phyloP scores from a whole-genome alignment of 2,888 invertebrate species.

The Drosophila acutilabella region DNA sequence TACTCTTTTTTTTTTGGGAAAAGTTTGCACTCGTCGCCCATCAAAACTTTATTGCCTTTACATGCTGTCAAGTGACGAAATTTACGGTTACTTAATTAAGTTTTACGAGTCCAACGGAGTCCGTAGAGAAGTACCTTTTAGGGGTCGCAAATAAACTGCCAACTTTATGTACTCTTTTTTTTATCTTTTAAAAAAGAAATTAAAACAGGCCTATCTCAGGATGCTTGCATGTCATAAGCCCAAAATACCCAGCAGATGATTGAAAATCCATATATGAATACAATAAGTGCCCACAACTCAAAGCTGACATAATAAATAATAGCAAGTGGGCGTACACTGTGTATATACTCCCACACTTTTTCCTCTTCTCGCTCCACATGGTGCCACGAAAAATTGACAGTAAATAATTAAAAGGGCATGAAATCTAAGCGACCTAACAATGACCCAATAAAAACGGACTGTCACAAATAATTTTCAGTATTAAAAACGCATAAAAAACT shows the following conservation, averaged over 20 bases:
- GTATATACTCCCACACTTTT: background rate
- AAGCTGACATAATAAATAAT: conserved; percentile 25
- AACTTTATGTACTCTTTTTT: background rate
- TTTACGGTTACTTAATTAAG: conserved; percentile 66
- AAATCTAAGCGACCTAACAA: conserved; percentile 36
- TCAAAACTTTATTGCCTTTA: conserved; percentile 41
- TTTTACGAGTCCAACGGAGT: conserved; percentile 41
- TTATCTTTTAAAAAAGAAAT: conserved; percentile 3
- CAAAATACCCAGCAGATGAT: conserved; percentile 4
- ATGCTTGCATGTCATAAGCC: conserved; percentile 9
- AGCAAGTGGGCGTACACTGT: conserved; percentile 28
- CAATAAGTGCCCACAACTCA: conserved; percentile 19
- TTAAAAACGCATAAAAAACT: conserved; percentile 43
- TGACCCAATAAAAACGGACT: conserved; percentile 42
- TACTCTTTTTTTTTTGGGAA: background rate
- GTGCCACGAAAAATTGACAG: conserved; percentile 29
- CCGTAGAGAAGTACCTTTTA: conserved; percentile 1
- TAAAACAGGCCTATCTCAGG: conserved; percentile 5
- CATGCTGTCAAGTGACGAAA: conserved; percentile 55
- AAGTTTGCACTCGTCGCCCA: conserved; percentile 39
- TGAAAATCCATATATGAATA: conserved; percentile 1
- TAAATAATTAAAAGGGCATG: conserved; percentile 46
- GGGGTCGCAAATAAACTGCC: conserved; percentile 4
- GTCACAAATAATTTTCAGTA: conserved; percentile 44
- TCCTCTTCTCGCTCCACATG: background rate